A percentile compares a stretch with the other conserved stretches of the same genome.
Conservation (phyloP, 2,797 vertebrate species). For the Podarcis siculus region DNA sequence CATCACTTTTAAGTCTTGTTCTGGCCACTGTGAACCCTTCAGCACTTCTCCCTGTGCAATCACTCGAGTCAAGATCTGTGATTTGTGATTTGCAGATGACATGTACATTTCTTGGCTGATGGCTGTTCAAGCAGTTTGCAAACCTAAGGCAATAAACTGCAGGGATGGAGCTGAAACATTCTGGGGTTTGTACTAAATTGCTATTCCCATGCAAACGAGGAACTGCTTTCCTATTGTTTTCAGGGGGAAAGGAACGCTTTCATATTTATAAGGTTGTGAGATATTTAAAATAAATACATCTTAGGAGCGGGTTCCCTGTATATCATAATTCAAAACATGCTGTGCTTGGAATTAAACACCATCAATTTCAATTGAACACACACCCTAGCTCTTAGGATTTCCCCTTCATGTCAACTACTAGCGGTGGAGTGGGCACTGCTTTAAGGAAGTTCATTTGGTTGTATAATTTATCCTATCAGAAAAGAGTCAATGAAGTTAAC, state of each 20-base stretch:
- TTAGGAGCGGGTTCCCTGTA: conserved; percentile 17
- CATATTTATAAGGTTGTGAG: conserved; percentile 43
- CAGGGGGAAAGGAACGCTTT: conserved; percentile 57
- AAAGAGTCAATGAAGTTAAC: neutral
- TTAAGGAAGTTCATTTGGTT: conserved; percentile 4
- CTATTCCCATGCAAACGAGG: conserved; percentile 80
- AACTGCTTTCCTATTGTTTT: conserved; percentile 73
- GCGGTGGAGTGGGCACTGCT: neutral
- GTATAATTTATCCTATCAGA: neutral
- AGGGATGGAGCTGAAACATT: conserved; percentile 78
- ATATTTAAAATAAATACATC: conserved; percentile 51
- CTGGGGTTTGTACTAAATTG: conserved; percentile 72
- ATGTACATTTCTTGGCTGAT: conserved; percentile 89
- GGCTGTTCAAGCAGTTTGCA: conserved; percentile 85
- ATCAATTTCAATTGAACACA: neutral
- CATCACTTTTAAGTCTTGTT: conserved; percentile 93
- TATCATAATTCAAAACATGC: neutral
- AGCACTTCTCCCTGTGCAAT: conserved; percentile 93
- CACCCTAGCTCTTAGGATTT: neutral
- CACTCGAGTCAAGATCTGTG: conserved; percentile 90
- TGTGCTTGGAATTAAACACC: neutral
- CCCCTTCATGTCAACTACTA: neutral
- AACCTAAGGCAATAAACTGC: conserved; percentile 82
- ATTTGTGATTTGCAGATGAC: conserved; percentile 96
- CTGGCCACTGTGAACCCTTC: conserved; percentile 88